A percentile compares a stretch with the other conserved stretches of the same genome.
Conservation (phyloP, 2,113 vertebrate genomes). For the Epinephelus fuscoguttatus region DNA sequence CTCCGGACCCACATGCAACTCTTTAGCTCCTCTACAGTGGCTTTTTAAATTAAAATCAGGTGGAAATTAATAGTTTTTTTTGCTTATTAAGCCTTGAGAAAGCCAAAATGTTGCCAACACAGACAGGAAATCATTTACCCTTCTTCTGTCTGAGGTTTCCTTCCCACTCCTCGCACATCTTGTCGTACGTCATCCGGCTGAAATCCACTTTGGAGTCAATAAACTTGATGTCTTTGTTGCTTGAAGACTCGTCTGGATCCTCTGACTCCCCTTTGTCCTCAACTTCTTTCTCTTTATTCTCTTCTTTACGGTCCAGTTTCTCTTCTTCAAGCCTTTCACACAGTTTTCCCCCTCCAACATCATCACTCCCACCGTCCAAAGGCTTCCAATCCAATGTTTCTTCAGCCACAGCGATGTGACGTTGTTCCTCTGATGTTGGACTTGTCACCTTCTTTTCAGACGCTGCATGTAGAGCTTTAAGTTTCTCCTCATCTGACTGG, state of each 20-base stretch:
- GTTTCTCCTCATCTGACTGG: background rate
- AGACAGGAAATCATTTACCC: conserved; percentile 31
- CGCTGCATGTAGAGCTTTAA: background rate
- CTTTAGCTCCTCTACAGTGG: too few relatives aligned
- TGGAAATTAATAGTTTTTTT: too few relatives aligned
- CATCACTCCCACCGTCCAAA: background rate
- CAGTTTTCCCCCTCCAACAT: too few relatives aligned
- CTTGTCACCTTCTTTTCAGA: background rate
- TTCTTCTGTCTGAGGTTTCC: conserved; percentile 48
- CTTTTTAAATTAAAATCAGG: too few relatives aligned
- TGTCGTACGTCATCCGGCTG: background rate
- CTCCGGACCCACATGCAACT: too few relatives aligned
- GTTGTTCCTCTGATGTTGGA: background rate
- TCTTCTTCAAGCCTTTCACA: background rate
- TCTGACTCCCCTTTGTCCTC: background rate
- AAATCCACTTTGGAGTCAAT: conserved; percentile 59
- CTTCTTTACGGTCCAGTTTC: background rate
- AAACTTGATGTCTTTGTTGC: conserved; percentile 62
- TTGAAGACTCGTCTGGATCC: conserved; percentile 18
- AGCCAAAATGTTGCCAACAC: too few relatives aligned
- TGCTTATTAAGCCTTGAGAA: too few relatives aligned
- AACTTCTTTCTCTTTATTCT: background rate
- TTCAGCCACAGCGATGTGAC: background rate
- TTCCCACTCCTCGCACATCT: conserved; percentile 46
- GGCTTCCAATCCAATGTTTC: background rate